Base-by-base conservation (phyloP, 1,140 invertebrate species). In the Caenorhabditis tropicalis region DNA sequence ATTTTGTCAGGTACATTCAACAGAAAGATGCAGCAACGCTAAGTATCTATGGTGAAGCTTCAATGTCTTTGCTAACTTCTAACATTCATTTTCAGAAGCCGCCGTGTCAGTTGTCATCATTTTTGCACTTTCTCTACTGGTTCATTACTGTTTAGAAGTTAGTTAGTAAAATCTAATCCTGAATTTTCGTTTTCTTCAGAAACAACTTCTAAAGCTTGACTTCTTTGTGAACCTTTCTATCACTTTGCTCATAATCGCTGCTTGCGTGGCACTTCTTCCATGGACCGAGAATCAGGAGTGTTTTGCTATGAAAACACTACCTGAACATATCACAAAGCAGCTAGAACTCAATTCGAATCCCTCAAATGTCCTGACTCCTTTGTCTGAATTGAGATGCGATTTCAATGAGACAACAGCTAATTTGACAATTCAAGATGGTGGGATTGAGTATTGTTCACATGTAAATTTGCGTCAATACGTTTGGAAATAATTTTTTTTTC, bases 1-100 rank as follows among this genome's bases (percentile, higher is more conserved):
- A 60, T 19, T 82, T 82, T 65, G 24, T 53, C 3, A 21, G 31
- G 27, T 82, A 82, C 21, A 46, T 65, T 39, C 81, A 82, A 10
- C 60, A 56, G n/a, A 48, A 29, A 29, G 39, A 82, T 29, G 5
- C 60, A 60, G 6, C n/a, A 1, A 29, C 21, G 5, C 6, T 60
- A 6, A 24, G 29, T 29, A 4, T 31, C 16, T 29, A 33, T 33
- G 81, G 49, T 48, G n/a, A 46, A 2, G 2, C 1, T 27, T 56
- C 0, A 56, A 1, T 7, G 15, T n/a, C n/a, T n/a, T n/a, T n/a
- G n/a, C n/a, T n/a, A n/a, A n/a, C n/a, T n/a, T n/a, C n/a, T n/a
- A n/a, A n/a, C 24, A 24, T 56, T 0, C 12, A 10, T 43, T 74
- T 74, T 43, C 65, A 74, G 65, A 74, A 74, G 65, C 65, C 2